A percentile compares a stretch with the other conserved stretches of the same genome.
Evolutionary conservation across 2,888 invertebrate species (phyloP).

Genomic region (Napeogenes inachia): DNA sequence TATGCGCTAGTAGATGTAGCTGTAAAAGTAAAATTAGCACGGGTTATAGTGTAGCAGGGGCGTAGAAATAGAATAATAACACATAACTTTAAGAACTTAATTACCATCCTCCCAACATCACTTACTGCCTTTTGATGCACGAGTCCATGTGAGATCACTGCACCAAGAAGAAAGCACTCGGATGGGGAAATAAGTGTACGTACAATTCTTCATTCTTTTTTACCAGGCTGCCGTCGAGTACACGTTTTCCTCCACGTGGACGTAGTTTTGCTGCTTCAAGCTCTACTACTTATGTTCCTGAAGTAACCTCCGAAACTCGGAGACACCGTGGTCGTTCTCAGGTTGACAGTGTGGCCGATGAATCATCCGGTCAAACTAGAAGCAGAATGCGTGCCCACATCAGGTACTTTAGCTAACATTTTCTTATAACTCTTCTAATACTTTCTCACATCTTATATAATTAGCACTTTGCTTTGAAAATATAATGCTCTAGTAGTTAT

Average conservation of each 20-base stretch:
- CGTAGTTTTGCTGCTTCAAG: slow-evolving; percentile 70
- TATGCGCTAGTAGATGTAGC: slow-evolving; percentile 12
- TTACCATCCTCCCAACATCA: slow-evolving; percentile 14
- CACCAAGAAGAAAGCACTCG: slow-evolving; percentile 47
- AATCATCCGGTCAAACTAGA: slow-evolving; percentile 69
- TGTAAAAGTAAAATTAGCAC: slow-evolving; percentile 15
- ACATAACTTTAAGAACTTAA: slow-evolving; percentile 2
- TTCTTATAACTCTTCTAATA: not conserved
- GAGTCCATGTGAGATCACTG: slow-evolving; percentile 26
- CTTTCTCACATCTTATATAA: not conserved
- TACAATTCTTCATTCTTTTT: slow-evolving; percentile 33
- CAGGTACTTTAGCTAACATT: slow-evolving; percentile 47
- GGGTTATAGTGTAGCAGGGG: slow-evolving; percentile 16
- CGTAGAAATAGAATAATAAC: slow-evolving; percentile 15
- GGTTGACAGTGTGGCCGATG: slow-evolving; percentile 67
- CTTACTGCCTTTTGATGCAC: slow-evolving; percentile 23
- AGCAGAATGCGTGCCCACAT: slow-evolving; percentile 79
- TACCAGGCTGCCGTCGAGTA: slow-evolving; percentile 85
- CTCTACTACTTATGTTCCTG: slow-evolving; percentile 67
- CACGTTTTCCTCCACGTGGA: slow-evolving; percentile 89
- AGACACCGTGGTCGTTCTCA: slow-evolving; percentile 63
- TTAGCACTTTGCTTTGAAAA: slow-evolving; percentile 7
- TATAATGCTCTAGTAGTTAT: slow-evolving; percentile 4
- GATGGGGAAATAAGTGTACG: slow-evolving; percentile 37
- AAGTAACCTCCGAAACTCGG: slow-evolving; percentile 65